Percentiles rank a stretch among this genome's conserved stretches.
These are phyloP conservation scores for Jordanella pulchra DNA, from an alignment of 2,797 vertebrate genomes.

Conservation along the genomic window DNA sequence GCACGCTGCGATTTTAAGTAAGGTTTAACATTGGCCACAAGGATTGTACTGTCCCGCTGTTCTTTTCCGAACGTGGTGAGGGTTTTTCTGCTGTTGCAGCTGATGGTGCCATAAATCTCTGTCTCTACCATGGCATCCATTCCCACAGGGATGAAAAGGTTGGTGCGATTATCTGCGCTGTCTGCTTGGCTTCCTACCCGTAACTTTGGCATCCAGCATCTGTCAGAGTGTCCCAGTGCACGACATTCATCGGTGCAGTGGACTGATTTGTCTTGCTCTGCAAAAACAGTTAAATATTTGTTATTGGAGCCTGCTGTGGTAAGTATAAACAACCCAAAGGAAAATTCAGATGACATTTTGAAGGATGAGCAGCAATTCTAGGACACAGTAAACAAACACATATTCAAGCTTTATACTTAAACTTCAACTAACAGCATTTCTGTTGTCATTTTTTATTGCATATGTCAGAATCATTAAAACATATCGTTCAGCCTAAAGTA, in stretches of 20 bases:
- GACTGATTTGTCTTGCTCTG: slow-evolving; percentile 96
- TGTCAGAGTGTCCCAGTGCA: slow-evolving; percentile 98
- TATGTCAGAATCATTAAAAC: slow-evolving; percentile 28
- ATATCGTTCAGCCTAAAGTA: slow-evolving; percentile 2
- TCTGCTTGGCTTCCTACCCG: slow-evolving; percentile 94
- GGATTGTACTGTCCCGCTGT: slow-evolving; percentile 97
- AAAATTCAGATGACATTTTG: slow-evolving; percentile 57
- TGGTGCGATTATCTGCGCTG: slow-evolving; percentile 86
- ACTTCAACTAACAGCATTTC: slow-evolving; percentile 7
- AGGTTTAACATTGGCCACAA: slow-evolving; percentile 99
- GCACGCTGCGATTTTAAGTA: slow-evolving; percentile 98
- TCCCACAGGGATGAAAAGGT: slow-evolving; percentile 84
- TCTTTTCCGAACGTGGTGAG: slow-evolving; percentile 99
- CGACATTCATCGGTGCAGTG: slow-evolving; percentile 99
- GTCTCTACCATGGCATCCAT: slow-evolving; percentile 95
- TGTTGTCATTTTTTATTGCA: slow-evolving; percentile 25
- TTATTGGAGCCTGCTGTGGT: slow-evolving; percentile 62
- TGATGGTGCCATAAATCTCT: slow-evolving; percentile 97
- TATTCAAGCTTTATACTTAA: slow-evolving; percentile 17
- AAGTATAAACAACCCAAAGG: slow-evolving; percentile 45
- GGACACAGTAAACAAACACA: slow-evolving; percentile 32
- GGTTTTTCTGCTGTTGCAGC: slow-evolving; percentile 93
- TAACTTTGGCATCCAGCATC: slow-evolving; percentile 99
- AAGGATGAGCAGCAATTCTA: slow-evolving; percentile 43
- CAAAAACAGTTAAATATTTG: slow-evolving; percentile 76